Evolutionary conservation across 2,113 vertebrate species (phyloP).

Genomic region (Sceloporus undulatus): DNA sequence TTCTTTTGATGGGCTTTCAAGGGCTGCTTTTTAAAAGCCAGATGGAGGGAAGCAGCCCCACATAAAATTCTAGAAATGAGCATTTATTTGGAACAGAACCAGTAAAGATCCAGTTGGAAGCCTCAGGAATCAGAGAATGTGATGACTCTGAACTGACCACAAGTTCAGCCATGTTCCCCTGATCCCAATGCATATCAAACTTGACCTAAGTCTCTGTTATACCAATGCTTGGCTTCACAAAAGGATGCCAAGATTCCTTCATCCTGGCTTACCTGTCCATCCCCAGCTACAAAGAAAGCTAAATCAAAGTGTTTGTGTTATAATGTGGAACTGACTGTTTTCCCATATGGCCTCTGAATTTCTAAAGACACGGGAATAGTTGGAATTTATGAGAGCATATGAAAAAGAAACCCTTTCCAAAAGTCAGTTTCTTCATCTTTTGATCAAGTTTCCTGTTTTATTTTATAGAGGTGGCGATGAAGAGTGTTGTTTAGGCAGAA

Average conservation of each 20-base stretch:
- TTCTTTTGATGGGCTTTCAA: background rate
- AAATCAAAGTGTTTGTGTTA: background rate
- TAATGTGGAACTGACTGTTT: background rate
- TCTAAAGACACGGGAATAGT: background rate
- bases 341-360: background rate
- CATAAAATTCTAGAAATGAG: background rate
- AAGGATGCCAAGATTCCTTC: background rate
- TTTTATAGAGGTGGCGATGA: background rate
- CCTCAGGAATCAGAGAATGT: background rate
- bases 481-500: background rate
- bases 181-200: background rate
- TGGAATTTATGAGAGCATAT: background rate
- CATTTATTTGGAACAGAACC: background rate
- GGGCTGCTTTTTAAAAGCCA: background rate
- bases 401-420: background rate
- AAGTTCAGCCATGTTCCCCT: background rate
- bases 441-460: background rate
- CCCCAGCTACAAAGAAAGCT: background rate
- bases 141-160: background rate
- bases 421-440: background rate
- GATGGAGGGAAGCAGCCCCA: background rate
- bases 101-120: background rate
- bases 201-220: background rate
- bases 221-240: too few species aligned
- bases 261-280: too few species aligned